These are phyloP conservation scores for Embiotoca jacksoni DNA, from an alignment of 2,113 vertebrate species.

Conservation along the genomic window DNA sequence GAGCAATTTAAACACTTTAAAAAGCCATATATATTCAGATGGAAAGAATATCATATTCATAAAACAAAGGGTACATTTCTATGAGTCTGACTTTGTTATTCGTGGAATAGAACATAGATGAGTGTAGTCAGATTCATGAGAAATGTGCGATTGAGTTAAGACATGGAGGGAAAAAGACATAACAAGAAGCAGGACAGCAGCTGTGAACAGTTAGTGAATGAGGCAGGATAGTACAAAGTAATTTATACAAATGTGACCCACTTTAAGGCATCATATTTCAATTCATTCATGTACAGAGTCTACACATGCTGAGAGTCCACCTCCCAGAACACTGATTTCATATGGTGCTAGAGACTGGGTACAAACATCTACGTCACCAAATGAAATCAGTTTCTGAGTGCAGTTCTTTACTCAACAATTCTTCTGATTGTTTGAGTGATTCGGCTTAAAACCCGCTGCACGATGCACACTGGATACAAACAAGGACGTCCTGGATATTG, in stretches of 20 bases:
- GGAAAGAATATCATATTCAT: too few relatives aligned
- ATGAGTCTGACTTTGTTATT: neutral
- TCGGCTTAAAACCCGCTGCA: neutral
- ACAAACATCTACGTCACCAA: conserved; percentile 84
- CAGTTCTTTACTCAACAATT: conserved; percentile 50
- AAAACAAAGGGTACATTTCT: neutral
- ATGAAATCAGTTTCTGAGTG: conserved; percentile 85
- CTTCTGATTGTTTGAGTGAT: neutral
- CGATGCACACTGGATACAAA: neutral
- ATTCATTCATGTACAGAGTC: conserved; percentile 34
- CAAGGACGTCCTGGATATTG: neutral
- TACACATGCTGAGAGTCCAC: conserved; percentile 66
- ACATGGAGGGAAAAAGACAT: neutral
- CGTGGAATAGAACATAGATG: neutral
- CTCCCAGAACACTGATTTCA: conserved; percentile 86
- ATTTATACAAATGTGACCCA: conserved; percentile 57
- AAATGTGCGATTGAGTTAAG: neutral
- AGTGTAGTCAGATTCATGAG: neutral
- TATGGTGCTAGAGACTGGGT: conserved; percentile 85
- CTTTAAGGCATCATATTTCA: conserved; percentile 41
- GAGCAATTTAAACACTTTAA: neutral
- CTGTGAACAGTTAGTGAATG: conserved; percentile 47
- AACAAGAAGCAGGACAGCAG: conserved; percentile 43
- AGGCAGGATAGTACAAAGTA: conserved; percentile 10
- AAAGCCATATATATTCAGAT: neutral